Base-by-base conservation (phyloP, 2,888 invertebrate genomes). In the Scrobipalpa costella region DNA sequence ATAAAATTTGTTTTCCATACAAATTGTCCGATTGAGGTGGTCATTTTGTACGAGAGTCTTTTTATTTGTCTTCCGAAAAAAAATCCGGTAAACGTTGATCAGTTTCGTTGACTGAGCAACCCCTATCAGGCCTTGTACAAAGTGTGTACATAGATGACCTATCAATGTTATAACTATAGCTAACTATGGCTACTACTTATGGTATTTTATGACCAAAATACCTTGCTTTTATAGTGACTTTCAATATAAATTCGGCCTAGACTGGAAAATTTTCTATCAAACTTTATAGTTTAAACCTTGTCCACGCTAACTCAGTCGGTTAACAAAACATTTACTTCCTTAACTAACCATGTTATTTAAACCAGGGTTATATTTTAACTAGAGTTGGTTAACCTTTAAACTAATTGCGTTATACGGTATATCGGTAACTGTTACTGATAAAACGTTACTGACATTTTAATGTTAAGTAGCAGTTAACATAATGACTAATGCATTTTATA, bases 241-340 rank as follows among this genome's bases (percentile, higher is more conserved):
- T 13, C 34, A 55, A 27, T 52, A 52, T 27, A 49, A 50, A 33
- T 55, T 33, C 7, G 55, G 21, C 55, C 55, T 55, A 55, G 33
- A 55, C n/a, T 21, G 19, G n/a, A 33, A 33, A 52, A 19, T n/a
- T 19, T 49, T 21, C 55, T 55, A 55, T 55, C 33, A 55, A 27
- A 34, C 1, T 33, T 52, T 11, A 15, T 6, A 17, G 15, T 52
- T 27, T 7, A 27, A 55, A 33, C 55, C 55, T 55, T 55, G 55
- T 13, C 7, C 21, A 52, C 55, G 55, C 21, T 33, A 33, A 55
- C 3, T 55, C 2, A 55, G 21, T 34, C n/a, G 33, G 55, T 55
- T 55, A 11, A 27, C 33, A 21, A 34, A 33, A 55, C n/a, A 21
- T 33, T 55, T 55, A 33, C 55, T 55, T 55, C 55, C 55, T 27